A percentile compares a stretch with the other conserved stretches of the same genome.
Evolutionary conservation across 2,113 vertebrate genomes (phyloP).

Genomic region (Rhea americana): DNA sequence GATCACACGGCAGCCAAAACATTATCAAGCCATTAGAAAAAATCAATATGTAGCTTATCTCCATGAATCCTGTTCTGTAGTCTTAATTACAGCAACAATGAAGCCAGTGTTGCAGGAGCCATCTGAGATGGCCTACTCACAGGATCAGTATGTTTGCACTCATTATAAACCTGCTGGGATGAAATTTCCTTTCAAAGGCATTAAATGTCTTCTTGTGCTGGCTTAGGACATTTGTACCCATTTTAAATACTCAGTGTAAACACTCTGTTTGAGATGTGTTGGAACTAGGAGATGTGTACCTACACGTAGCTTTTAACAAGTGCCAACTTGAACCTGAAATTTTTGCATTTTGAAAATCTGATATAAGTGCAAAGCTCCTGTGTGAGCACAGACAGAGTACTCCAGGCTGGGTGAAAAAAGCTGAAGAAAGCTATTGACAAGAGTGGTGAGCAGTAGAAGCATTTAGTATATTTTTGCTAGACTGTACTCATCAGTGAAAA

Average conservation of each 20-base stretch:
- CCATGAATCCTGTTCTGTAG: background rate
- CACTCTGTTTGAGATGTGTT: background rate
- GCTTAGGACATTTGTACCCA: background rate
- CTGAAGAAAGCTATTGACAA: background rate
- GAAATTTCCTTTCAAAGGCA: background rate
- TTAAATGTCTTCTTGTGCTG: background rate
- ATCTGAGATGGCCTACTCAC: background rate
- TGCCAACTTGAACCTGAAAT: background rate
- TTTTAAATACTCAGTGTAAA: background rate
- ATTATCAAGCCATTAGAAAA: background rate
- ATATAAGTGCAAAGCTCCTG: background rate
- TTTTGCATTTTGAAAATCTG: background rate
- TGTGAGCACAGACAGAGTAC: background rate
- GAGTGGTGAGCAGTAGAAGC: background rate
- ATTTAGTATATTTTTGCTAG: background rate
- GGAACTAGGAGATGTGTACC: rapidly evolving
- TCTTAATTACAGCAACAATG: background rate
- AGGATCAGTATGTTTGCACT: background rate
- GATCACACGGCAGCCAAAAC: background rate
- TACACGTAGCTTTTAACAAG: background rate
- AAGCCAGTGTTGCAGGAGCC: background rate
- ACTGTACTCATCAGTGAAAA: background rate
- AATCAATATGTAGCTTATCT: background rate
- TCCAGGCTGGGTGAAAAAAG: background rate
- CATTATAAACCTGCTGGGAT: background rate